A percentile compares a stretch with the other conserved stretches of the same genome.
Evolutionary conservation across 2,797 vertebrate genomes (phyloP).

Genomic region (Mycteria americana): DNA sequence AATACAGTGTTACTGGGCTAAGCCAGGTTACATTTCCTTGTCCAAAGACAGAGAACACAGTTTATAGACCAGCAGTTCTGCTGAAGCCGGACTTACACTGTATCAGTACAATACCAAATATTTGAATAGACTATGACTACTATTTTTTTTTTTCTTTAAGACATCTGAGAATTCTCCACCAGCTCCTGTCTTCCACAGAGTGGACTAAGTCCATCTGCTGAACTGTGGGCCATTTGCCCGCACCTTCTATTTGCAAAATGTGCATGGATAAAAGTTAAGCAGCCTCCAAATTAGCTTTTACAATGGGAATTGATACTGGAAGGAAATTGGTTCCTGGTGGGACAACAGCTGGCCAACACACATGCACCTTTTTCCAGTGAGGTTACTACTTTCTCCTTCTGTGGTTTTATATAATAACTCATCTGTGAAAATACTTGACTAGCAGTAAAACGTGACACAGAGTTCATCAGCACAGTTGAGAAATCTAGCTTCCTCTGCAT

Average conservation of each 20-base stretch:
- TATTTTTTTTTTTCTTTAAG: not conserved
- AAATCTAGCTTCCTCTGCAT: not conserved
- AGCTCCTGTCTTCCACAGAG: not conserved
- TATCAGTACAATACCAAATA: not conserved
- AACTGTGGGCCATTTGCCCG: not conserved
- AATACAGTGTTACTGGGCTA: not conserved
- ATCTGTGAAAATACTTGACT: not conserved
- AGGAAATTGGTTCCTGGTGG: not conserved
- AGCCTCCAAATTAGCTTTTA: not conserved
- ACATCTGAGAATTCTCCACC: not conserved
- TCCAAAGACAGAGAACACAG: not conserved
- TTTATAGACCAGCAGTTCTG: not conserved
- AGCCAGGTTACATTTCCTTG: not conserved
- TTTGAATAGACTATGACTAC: not conserved
- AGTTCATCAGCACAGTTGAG: not conserved
- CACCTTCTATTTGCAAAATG: not conserved
- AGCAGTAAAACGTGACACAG: fast-evolving
- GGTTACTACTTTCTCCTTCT: not conserved
- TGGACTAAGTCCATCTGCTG: not conserved
- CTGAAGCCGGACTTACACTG: not conserved
- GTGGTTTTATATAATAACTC: not conserved
- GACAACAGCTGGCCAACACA: not conserved
- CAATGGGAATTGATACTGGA: not conserved
- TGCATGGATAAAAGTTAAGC: not conserved
- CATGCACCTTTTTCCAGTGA: not conserved